Percentiles rank a stretch among this genome's conserved stretches.
Conservation (phyloP, 2,888 invertebrate species). For the Volucella bombylans region DNA sequence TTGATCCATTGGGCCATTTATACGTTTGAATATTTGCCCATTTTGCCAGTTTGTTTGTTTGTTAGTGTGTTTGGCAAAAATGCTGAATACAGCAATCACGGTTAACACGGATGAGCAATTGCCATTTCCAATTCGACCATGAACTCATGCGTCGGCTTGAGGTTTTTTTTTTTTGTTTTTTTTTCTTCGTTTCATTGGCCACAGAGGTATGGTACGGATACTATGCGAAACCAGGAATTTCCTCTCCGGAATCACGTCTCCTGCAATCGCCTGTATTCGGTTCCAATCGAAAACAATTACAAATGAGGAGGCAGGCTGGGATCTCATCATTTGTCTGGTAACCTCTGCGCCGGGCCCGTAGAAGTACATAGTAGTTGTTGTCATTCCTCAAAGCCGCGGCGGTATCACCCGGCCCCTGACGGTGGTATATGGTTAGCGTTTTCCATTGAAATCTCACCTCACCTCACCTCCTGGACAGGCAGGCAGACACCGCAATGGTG, state of each 20-base stretch:
- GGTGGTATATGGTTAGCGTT: conserved; percentile 44
- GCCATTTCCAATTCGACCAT: conserved; percentile 70
- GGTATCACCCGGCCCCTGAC: conserved; percentile 26
- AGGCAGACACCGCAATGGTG: conserved; percentile 51
- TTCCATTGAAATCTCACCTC: not conserved
- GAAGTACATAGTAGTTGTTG: conserved; percentile 35
- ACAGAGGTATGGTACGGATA: conserved; percentile 17
- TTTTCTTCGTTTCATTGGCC: conserved; percentile 44
- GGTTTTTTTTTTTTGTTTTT: conserved; percentile 17
- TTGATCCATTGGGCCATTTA: no score
- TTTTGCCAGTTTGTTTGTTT: not conserved
- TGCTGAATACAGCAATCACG: conserved; percentile 63
- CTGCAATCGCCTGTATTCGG: no score
- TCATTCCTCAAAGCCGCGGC: conserved; percentile 32
- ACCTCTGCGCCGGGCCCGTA: not conserved
- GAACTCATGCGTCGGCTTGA: conserved; percentile 62
- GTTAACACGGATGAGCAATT: conserved; percentile 71
- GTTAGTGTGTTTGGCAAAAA: conserved; percentile 22
- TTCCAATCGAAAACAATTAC: conserved; percentile 63
- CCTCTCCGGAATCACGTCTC: conserved; percentile 22
- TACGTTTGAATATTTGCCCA: no score
- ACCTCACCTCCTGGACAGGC: conserved; percentile 10
- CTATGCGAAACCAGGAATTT: conserved; percentile 65
- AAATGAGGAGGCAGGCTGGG: conserved; percentile 57
- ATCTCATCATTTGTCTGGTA: conserved; percentile 60